These are phyloP conservation scores for Drosophila varians DNA, from an alignment of 1,140 invertebrate genomes.

Conservation along the genomic window DNA sequence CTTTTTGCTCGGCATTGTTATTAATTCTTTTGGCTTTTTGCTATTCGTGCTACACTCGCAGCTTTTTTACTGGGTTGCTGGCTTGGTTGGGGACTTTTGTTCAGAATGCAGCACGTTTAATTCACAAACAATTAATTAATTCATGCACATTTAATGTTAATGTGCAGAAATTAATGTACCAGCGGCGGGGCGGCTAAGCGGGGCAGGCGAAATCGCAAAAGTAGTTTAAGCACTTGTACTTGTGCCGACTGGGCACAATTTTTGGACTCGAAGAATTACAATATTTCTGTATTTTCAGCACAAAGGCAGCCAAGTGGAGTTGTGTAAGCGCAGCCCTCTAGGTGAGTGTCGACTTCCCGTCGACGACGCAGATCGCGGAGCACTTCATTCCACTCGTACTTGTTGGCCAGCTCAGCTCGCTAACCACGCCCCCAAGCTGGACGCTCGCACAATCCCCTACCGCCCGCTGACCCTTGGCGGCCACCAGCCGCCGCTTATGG, in stretches of 20 bases:
- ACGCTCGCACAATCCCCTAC: conserved; percentile 85
- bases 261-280: conserved; percentile 65
- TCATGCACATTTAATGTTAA: conserved; percentile 79
- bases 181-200: conserved; percentile 9
- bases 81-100: conserved; percentile 17
- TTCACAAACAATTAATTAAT: conserved; percentile 82
- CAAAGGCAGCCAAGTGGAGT: conserved; percentile 42
- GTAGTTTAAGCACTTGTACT: conserved; percentile 71
- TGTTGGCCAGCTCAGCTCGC: conserved; percentile 43
- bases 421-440: conserved; percentile 58
- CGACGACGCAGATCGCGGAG: conserved; percentile 15
- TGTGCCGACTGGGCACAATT: conserved; percentile 63
- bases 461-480: conserved; percentile 84
- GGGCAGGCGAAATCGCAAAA: conserved; percentile 49
- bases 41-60: conserved; percentile 38
- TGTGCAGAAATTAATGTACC: conserved; percentile 74
- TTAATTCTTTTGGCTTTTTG: conserved; percentile 49
- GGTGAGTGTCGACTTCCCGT: conserved; percentile 44
- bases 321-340: conserved; percentile 16
- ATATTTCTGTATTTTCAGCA: conserved; percentile 78
- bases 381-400: conserved; percentile 37
- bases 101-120: conserved; percentile 67
- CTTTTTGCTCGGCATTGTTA: conserved; percentile 61
- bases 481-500: conserved; percentile 86
- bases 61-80: conserved; percentile 35